Base-by-base conservation (phyloP, 2,888 invertebrate genomes). In the Cinara cedri region DNA sequence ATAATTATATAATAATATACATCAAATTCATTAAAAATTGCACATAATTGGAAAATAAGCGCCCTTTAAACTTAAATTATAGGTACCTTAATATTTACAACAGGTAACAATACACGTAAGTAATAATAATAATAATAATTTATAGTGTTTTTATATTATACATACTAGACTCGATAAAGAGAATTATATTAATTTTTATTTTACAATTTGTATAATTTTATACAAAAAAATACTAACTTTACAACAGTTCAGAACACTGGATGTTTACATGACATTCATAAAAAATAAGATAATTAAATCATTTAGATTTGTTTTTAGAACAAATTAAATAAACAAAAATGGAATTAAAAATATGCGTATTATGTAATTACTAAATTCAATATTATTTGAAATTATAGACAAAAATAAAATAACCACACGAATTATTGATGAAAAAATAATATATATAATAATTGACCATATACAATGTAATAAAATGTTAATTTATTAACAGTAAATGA, bases 1-100 rank as follows among this genome's bases (percentile, higher is more conserved):
- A 85, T 68, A 87, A 84, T 82, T 16, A 63, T 44, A 34, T 21
- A n/a, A 54, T 3, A 24, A 42, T 1, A 34, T 42, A 16, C 63
- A 24, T 75, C 42, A 42, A 65, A 44, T 21, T 54, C 11, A 44
- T 44, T 55, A 46, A 2, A 55, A 34, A 19, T 4, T 10, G 4
- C 13, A 3, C 44, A 6, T 9, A 14, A 24, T 19, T 34, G 26
- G 14, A 76, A 55, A 76, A 76, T 76, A 76, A 76, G 76, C 76
- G 76, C 55, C 76, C 76, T 76, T 76, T 76, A 76, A 68, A 76
- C 76, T 68, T 34, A 19, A 76, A 34, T 34, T 34, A 34, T 34
- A n/a, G n/a, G n/a, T n/a, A 34, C 34, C 34, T 34, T 34, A 34
- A 76, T 19, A 11, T 62, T 63, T 65, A 54, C 66, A 34, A 14